Base-by-base conservation (phyloP, 2,888 invertebrate species). In the Danaus chrysippus region DNA sequence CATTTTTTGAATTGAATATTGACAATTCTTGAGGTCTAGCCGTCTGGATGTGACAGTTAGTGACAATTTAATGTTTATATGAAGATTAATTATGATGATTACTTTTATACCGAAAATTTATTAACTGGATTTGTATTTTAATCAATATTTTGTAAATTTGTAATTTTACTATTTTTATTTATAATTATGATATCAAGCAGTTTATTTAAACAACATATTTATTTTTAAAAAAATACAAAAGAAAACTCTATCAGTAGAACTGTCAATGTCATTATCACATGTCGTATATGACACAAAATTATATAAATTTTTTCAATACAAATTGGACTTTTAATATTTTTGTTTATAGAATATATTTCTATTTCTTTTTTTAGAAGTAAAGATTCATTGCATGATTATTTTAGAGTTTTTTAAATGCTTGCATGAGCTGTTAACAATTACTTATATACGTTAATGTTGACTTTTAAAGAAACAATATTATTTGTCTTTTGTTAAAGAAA, bases 1-100 rank as follows among this genome's bases (percentile, higher is more conserved):
- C 52, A 15, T 64, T 46, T 42, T 61, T 57, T 61, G 56, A 49
- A 46, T 46, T 46, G 46, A 49, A 10, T 17, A 41, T 49, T 41
- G 49, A 42, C 46, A 41, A 11, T 34, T 13, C 9, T 23, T 57
- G 44, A 42, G 23, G 23, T 34, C 23, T 34, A 34, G 23, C 23
- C 23, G n/a, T 13, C 19, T n/a, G 9, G 10, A 23, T 46, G 9
- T 57, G 57, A 57, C 57, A 49, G 15, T 23, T 42, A 41, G 17
- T 23, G 17, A 53, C 53, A 53, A 11, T 53, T 12, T 12, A 11
- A 23, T 17, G 53, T 15, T 42, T 34, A 23, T 13, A 11, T 17
- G 19, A 42, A 42, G 11, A 56, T 12, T 56, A 17, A 6, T n/a
- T n/a, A n/a, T 15, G 15, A 19, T 43, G 34, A 23, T 23, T n/a